Conservation (phyloP, 2,113 vertebrate genomes). For the Hoplias malabaricus region DNA sequence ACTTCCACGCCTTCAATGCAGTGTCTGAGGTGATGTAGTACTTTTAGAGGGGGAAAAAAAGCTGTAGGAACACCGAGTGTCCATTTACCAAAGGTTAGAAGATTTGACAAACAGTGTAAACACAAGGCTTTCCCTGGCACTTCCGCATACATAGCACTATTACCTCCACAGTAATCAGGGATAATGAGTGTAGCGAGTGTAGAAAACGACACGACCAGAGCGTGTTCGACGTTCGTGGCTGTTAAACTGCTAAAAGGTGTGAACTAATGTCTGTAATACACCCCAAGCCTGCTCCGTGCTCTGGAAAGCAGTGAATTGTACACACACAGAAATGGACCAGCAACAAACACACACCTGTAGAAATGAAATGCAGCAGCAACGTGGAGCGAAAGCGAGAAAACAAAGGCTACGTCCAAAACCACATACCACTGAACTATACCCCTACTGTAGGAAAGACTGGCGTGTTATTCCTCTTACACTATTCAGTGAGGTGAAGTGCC, state of each 20-base stretch:
- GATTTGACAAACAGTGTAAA: background rate
- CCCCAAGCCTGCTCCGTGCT: background rate
- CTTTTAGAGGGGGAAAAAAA: too few relatives aligned
- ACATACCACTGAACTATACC: too few relatives aligned
- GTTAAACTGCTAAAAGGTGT: background rate
- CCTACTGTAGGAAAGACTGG: too few relatives aligned
- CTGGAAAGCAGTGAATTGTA: background rate
- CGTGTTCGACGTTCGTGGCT: background rate
- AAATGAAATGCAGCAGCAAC: slow-evolving; percentile 42
- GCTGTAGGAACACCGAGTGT: background rate
- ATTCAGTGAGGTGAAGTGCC: too few relatives aligned
- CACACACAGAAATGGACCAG: background rate
- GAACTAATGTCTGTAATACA: background rate
- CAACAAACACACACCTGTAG: slow-evolving; percentile 65
- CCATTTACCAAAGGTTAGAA: background rate
- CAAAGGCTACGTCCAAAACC: too few relatives aligned
- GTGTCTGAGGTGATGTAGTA: too few relatives aligned
- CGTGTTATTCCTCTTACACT: too few relatives aligned
- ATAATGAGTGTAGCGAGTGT: background rate
- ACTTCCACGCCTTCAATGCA: too few relatives aligned
- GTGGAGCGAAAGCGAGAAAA: slow-evolving; percentile 11
- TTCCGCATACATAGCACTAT: slow-evolving; percentile 12
- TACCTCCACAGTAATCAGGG: background rate
- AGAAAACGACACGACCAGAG: too few relatives aligned
- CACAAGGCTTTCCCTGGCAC: background rate